These are phyloP conservation scores for Drosophila insularis DNA, from an alignment of 1,140 invertebrate genomes.

Conservation along the genomic window DNA sequence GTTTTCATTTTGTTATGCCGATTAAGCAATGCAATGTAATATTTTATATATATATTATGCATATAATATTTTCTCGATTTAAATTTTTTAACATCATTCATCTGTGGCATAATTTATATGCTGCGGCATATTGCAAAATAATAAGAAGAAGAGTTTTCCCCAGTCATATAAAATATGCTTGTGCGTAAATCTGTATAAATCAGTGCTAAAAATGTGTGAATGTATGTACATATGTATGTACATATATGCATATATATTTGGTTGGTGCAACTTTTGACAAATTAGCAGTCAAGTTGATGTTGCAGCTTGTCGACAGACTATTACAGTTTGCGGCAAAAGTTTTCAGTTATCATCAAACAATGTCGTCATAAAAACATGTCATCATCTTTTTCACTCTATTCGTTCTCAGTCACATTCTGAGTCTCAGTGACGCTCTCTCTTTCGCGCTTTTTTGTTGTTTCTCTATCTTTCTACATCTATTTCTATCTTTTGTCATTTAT, in stretches of 20 bases:
- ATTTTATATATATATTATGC: slow-evolving; percentile 30
- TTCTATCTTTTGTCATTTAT: neutral
- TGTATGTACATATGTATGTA: neutral
- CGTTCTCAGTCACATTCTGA: neutral
- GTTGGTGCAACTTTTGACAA: slow-evolving; percentile 34
- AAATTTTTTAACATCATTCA: slow-evolving; percentile 18
- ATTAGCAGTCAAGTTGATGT: slow-evolving; percentile 19
- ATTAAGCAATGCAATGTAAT: slow-evolving; percentile 48
- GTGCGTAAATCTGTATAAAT: neutral
- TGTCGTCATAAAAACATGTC: slow-evolving; percentile 40
- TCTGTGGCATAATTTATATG: slow-evolving; percentile 44
- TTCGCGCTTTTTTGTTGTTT: neutral
- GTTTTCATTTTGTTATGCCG: slow-evolving; percentile 8
- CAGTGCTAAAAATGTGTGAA: neutral
- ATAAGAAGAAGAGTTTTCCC: slow-evolving; percentile 14
- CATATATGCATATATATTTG: neutral
- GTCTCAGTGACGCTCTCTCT: neutral
- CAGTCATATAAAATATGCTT: neutral
- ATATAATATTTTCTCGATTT: slow-evolving; percentile 25
- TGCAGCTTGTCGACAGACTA: slow-evolving; percentile 32
- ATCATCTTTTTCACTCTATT: slow-evolving; percentile 6
- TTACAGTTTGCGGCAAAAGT: slow-evolving; percentile 38
- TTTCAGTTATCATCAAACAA: slow-evolving; percentile 38
- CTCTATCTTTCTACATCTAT: neutral
- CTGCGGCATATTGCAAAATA: slow-evolving; percentile 20